These are phyloP conservation scores for Urocitellus parryii DNA, from an alignment of 2,113 vertebrate genomes.

Conservation along the genomic window DNA sequence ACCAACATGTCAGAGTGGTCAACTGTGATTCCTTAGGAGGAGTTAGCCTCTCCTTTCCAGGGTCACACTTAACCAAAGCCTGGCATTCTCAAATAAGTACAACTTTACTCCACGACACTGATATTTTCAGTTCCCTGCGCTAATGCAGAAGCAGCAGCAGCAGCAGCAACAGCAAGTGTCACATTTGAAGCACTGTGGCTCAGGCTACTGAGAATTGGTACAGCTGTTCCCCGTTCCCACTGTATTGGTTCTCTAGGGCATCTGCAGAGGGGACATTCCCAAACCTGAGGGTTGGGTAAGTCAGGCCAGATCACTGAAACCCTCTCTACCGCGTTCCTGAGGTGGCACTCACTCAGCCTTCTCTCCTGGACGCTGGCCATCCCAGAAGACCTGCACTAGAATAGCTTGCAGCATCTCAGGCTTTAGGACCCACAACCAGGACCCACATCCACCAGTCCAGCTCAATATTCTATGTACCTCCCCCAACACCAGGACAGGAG, in stretches of 20 bases:
- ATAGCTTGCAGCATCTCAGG: background rate
- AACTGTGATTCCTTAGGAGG: background rate
- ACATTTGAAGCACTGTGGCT: rapidly evolving
- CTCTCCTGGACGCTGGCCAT: background rate
- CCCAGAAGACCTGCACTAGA: background rate
- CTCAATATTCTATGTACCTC: background rate
- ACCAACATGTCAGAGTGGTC: background rate
- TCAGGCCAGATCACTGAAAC: background rate
- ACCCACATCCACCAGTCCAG: background rate
- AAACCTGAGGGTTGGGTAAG: background rate
- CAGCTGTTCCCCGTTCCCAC: background rate
- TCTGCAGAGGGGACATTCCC: background rate
- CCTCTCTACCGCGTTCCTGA: background rate
- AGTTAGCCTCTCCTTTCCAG: background rate
- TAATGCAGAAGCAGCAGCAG: background rate
- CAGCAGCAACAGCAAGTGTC: background rate
- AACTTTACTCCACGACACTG: background rate
- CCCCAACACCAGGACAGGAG: background rate
- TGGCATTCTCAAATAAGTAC: background rate
- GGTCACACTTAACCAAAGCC: background rate
- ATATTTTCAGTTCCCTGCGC: too few species aligned
- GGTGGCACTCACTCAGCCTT: rapidly evolving
- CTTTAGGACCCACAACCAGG: background rate
- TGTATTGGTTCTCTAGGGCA: background rate
- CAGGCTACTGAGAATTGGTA: background rate